A percentile compares a stretch with the other conserved stretches of the same genome.
Evolutionary conservation across 1,140 invertebrate species (phyloP).

Genomic region (Drosophila ficusphila): DNA sequence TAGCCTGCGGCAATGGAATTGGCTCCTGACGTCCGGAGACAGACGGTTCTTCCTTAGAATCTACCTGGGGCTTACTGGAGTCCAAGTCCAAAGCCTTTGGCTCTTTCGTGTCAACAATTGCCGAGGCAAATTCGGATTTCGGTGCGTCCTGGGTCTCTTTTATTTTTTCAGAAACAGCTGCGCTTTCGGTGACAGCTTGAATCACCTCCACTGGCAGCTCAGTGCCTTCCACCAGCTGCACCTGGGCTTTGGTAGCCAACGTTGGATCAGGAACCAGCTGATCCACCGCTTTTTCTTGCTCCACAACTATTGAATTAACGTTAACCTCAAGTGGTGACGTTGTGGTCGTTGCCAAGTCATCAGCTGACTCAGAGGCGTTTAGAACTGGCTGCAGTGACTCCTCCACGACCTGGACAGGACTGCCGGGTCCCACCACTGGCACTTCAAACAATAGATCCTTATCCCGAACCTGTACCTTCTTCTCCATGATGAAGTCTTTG

Average conservation of each 20-base stretch:
- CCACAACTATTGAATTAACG: conserved; percentile 49
- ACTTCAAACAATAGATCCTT: conserved; percentile 47
- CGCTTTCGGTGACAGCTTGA: conserved; percentile 22
- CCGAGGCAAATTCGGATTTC: background rate
- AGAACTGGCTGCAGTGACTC: conserved; percentile 25
- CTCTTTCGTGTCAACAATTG: conserved; percentile 17
- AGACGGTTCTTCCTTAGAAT: background rate
- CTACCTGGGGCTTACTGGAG: background rate
- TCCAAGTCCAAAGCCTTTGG: background rate
- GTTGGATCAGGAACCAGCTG: conserved; percentile 33
- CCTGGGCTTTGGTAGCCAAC: conserved; percentile 40
- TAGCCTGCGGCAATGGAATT: background rate
- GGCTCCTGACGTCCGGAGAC: background rate
- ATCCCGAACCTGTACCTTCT: conserved; percentile 44
- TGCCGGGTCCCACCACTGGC: conserved; percentile 50
- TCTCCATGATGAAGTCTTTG: conserved; percentile 84
- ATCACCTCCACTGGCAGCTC: conserved; percentile 52
- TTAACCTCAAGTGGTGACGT: conserved; percentile 60
- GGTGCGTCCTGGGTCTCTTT: background rate
- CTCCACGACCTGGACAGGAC: background rate
- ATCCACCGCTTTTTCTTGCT: conserved; percentile 32
- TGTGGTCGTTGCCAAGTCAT: conserved; percentile 49
- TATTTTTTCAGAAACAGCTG: background rate
- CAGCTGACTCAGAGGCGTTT: conserved; percentile 58
- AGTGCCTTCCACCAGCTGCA: conserved; percentile 72